phyloP scores from a whole-genome alignment of 2,888 invertebrate genomes.

The Sarcophaga variegata region DNA sequence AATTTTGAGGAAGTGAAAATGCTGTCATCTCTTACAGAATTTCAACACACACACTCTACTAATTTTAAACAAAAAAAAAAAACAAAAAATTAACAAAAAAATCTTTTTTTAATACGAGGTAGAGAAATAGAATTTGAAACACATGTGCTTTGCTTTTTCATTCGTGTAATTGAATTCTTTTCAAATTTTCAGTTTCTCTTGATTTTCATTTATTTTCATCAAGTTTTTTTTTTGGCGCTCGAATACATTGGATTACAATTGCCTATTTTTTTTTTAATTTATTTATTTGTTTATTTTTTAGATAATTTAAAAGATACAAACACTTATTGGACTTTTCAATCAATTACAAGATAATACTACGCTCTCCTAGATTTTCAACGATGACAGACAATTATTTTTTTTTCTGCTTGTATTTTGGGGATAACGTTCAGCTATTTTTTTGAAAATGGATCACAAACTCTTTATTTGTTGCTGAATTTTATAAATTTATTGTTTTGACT shows the following conservation, averaged over 20 bases:
- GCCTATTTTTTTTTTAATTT: not conserved
- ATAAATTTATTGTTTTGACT: too few species aligned
- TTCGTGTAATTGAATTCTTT: conserved; percentile 14
- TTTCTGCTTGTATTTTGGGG: too few species aligned
- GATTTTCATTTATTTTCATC: conserved; percentile 19
- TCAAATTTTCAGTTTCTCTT: not conserved
- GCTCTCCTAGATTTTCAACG: too few species aligned
- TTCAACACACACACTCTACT: conserved; percentile 3
- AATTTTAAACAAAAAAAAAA: conserved; percentile 42
- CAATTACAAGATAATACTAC: too few species aligned
- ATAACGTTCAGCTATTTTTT: too few species aligned
- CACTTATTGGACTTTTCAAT: too few species aligned
- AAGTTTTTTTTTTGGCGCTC: conserved; percentile 19
- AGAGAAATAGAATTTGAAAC: conserved; percentile 25
- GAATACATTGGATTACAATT: not conserved
- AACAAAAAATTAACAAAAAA: not conserved
- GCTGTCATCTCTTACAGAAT: conserved; percentile 31
- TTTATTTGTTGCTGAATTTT: too few species aligned
- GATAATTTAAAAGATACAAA: not conserved
- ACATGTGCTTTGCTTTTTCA: conserved; percentile 17
- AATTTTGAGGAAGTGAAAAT: conserved; percentile 35
- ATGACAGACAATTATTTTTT: too few species aligned
- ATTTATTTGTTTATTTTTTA: not conserved
- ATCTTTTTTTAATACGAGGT: conserved; percentile 1
- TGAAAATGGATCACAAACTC: too few species aligned